These are phyloP conservation scores for Pantherophis vulpinus DNA, from an alignment of 2,797 vertebrate genomes.

Conservation along the genomic window DNA sequence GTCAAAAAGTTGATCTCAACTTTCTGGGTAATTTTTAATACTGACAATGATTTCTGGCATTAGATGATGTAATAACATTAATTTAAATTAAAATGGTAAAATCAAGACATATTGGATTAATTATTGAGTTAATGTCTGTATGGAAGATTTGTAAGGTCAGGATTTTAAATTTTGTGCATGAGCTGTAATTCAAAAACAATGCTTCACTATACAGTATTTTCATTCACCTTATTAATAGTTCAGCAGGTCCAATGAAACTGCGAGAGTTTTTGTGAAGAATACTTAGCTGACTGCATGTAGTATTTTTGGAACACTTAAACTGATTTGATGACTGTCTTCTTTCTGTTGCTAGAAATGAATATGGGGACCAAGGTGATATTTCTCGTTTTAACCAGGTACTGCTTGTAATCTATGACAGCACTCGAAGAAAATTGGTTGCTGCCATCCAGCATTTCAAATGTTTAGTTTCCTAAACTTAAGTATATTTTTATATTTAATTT, in stretches of 20 bases:
- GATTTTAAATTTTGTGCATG: not conserved
- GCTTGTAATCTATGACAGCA: constrained; percentile 24
- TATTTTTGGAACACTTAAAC: not conserved
- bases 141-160: not conserved
- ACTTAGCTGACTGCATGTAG: not conserved
- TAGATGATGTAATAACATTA: not conserved
- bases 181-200: not conserved
- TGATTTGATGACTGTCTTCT: constrained; percentile 21
- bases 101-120: not conserved
- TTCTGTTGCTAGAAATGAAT: constrained; percentile 71
- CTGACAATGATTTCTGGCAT: not conserved
- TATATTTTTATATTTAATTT: not conserved
- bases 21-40: not conserved
- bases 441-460: not conserved
- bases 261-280: constrained; percentile 7
- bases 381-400: constrained; percentile 73
- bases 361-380: constrained; percentile 71
- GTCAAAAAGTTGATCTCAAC: not conserved
- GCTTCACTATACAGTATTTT: not conserved
- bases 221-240: constrained; percentile 18
- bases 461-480: not conserved
- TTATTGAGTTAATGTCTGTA: not conserved
- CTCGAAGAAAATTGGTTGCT: not conserved
- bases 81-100: not conserved
- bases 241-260: not conserved